Evolutionary conservation across 1,140 invertebrate species (phyloP).

Genomic region (Piezodorus guildinii): DNA sequence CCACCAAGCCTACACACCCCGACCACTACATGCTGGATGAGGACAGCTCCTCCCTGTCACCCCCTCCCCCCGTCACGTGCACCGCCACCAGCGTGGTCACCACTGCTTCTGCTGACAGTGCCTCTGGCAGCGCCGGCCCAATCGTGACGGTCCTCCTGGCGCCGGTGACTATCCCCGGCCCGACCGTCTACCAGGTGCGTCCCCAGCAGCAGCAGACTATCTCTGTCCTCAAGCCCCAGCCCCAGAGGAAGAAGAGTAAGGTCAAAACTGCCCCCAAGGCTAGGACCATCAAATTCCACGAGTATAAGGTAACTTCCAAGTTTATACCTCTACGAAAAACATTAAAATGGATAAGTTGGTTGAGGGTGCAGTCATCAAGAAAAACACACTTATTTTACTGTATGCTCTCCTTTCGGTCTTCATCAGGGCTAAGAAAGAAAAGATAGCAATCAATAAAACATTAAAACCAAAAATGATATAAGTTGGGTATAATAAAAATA

Average conservation of each 20-base stretch:
- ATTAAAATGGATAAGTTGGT: too few relatives aligned
- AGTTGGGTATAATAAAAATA: too few relatives aligned
- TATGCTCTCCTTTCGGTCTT: too few relatives aligned
- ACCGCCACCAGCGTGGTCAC: conserved; percentile 35
- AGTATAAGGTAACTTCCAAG: conserved; percentile 64
- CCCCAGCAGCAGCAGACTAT: conserved; percentile 24
- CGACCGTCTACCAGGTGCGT: conserved; percentile 18
- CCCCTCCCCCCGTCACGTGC: conserved; percentile 34
- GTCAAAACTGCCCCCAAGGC: conserved; percentile 70
- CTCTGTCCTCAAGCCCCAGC: conserved; percentile 36
- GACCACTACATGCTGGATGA: conserved; percentile 76
- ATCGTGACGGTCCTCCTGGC: conserved; percentile 45
- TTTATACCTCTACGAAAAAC: too few relatives aligned
- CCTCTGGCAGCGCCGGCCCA: conserved; percentile 38
- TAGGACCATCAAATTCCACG: conserved; percentile 92
- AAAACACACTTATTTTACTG: too few relatives aligned
- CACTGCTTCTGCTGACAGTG: neutral
- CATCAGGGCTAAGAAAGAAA: too few relatives aligned
- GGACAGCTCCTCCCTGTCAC: conserved; percentile 67
- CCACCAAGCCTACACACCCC: conserved; percentile 69
- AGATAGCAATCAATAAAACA: too few relatives aligned
- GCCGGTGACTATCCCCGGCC: conserved; percentile 17
- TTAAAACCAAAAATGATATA: too few relatives aligned
- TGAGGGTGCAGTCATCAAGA: too few relatives aligned
- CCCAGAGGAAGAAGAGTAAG: conserved; percentile 74